These are phyloP conservation scores for Hephaestus fuliginosus DNA, from an alignment of 2,797 vertebrate species.

Conservation along the genomic window DNA sequence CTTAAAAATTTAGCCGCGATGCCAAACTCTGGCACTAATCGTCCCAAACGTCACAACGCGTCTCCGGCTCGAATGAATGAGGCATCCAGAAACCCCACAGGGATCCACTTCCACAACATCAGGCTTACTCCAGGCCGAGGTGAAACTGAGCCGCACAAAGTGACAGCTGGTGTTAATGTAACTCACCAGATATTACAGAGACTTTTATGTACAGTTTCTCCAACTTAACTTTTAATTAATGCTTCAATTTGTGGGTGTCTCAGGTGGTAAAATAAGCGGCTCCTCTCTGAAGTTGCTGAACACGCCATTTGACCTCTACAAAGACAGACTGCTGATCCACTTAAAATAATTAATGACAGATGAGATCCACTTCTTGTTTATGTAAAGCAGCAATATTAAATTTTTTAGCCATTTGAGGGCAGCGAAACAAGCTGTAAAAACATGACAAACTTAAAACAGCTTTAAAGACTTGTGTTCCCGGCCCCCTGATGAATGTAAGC, in stretches of 20 bases:
- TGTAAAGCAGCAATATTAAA: neutral
- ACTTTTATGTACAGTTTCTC: neutral
- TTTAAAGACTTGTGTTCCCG: neutral
- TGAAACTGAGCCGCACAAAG: conserved; percentile 32
- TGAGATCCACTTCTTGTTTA: neutral
- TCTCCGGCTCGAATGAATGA: conserved; percentile 23
- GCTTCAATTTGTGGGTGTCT: neutral
- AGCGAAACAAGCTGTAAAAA: neutral
- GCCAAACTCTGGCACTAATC: conserved; percentile 53
- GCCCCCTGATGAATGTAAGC: neutral
- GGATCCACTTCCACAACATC: conserved; percentile 48
- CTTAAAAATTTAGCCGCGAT: neutral
- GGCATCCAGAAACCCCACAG: conserved; percentile 51
- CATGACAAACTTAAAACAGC: too few relatives aligned
- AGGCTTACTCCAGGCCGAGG: conserved; percentile 25
- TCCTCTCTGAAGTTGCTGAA: neutral
- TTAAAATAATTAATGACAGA: neutral
- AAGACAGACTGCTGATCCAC: neutral
- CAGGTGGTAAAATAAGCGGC: neutral
- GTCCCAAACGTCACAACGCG: conserved; percentile 26
- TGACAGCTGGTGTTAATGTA: conserved; percentile 30
- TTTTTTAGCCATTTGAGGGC: neutral
- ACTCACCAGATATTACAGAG: conserved; percentile 7
- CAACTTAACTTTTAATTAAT: neutral
- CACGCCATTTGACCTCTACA: neutral